Conservation (phyloP, 2,888 invertebrate genomes). For the Thymelicus lineola region DNA sequence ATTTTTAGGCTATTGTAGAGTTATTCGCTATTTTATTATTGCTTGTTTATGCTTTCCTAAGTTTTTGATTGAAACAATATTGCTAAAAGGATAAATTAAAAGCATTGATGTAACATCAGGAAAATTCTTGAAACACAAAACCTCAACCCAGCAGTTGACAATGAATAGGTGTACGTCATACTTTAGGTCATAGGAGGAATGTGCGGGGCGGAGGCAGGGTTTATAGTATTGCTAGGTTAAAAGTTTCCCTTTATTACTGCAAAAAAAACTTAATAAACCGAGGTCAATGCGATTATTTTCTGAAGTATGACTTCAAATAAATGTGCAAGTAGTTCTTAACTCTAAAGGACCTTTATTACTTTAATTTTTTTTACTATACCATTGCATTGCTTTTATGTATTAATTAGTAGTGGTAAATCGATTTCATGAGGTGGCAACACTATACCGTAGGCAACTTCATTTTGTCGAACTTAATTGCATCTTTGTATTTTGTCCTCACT, state of each 20-base stretch:
- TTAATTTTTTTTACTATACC: not conserved
- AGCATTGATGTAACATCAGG: slow-evolving; percentile 15
- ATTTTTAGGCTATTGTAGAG: not conserved
- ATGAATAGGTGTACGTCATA: slow-evolving; percentile 54
- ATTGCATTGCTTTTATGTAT: not conserved
- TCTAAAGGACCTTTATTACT: not conserved
- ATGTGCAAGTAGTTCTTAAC: not conserved
- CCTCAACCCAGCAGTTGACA: slow-evolving; percentile 65
- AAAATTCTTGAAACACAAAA: slow-evolving; percentile 76
- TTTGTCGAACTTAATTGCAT: slow-evolving; percentile 48
- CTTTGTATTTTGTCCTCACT: slow-evolving; percentile 57
- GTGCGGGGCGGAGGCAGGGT: slow-evolving; percentile 24
- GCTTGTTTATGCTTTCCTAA: not conserved
- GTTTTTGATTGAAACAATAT: not conserved
- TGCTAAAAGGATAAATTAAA: not conserved
- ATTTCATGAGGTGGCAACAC: slow-evolving; percentile 50
- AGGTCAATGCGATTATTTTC: too few species aligned
- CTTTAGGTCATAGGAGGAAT: slow-evolving; percentile 35
- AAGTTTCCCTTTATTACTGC: slow-evolving; percentile 44
- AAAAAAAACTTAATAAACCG: slow-evolving; percentile 24
- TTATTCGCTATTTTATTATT: not conserved
- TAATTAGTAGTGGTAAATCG: slow-evolving; percentile 46
- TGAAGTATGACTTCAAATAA: too few species aligned
- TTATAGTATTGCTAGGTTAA: slow-evolving; percentile 10
- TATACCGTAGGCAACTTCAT: slow-evolving; percentile 59